Evolutionary conservation across 1,140 invertebrate genomes (phyloP), one percentile per base, ranked within the genome.

Genomic region (Drosophila malerkotliana): DNA sequence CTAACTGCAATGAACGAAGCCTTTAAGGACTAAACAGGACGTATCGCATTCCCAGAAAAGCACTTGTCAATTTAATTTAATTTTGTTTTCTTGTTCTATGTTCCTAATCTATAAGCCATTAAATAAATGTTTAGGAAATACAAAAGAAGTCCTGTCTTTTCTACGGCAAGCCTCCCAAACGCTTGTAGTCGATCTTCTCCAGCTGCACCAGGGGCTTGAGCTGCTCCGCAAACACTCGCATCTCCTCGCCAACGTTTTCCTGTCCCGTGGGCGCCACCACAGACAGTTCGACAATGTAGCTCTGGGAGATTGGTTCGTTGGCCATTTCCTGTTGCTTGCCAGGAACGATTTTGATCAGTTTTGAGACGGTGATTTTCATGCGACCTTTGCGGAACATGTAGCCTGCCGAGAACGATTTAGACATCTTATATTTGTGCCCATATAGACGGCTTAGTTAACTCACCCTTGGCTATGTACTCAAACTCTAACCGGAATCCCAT

Each of bases 331-430:
- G 92, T 10, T 94, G 92, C 90, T 95, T 96, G 54, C 94, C 95
- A 61, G 95, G 95, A 44, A 92, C 93, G 93, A 97, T 96, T 94
- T 97, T 98, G 77, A 97, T 98, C 9, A 99, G 95, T 92, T 99
- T 99, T 1, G 97, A 97, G 0, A 99, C 97, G 2, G 97, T 98
- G 2, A 99, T 96, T 92, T 99, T 99, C 97, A 99, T 98, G 87
- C 98, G 93, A 1, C 98, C 98, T 93, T 99, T 99, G 52, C 97
- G 94, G 83, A 99, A 99, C 95, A 99, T 98, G 79, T 97, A 98
- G 12, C 98, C 93, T 94, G 87, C 10, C 87, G 53, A 8, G 14
- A 21, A 24, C 12, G 14, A 3, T n/a, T 4, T 3, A 28, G 6
- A 28, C 1, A 6, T 6, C 1, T 34, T 3, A 34, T 7, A 34